Conservation (phyloP, 2,113 vertebrate genomes). For the Gopherus evgoodei region DNA sequence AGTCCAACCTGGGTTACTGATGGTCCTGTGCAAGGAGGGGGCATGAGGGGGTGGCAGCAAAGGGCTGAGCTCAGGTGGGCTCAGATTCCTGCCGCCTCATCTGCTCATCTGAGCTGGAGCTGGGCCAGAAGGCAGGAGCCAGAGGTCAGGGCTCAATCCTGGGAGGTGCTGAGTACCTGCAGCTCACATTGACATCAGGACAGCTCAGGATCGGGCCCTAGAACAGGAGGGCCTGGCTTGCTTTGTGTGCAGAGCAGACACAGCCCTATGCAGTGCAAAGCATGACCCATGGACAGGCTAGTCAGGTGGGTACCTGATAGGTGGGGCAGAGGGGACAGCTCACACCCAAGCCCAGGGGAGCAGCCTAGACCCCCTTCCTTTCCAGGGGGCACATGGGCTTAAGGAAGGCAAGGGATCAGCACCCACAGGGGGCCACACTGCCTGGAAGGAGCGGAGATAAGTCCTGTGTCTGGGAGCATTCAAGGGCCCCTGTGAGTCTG, state of each 20-base stretch:
- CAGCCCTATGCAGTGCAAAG: not conserved
- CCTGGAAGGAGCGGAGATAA: not conserved
- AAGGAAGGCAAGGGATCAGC: not conserved
- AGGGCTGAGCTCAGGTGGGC: not conserved
- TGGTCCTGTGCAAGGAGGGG: too few relatives aligned
- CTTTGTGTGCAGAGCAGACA: not conserved
- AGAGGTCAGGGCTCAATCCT: not conserved
- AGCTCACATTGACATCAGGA: not conserved
- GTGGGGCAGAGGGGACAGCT: not conserved
- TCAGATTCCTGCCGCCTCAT: too few relatives aligned
- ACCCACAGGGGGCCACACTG: not conserved
- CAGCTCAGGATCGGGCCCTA: not conserved
- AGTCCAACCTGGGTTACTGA: too few relatives aligned
- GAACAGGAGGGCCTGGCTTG: not conserved
- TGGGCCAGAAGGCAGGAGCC: not conserved
- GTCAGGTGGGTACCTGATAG: not conserved
- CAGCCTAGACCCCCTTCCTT: not conserved
- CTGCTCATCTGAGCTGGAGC: not conserved
- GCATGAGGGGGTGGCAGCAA: not conserved
- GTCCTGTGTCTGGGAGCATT: not conserved
- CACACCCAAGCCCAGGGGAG: not conserved
- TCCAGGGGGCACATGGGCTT: too few relatives aligned
- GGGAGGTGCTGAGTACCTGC: not conserved
- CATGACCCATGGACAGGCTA: not conserved
- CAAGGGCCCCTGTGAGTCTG: not conserved